Conservation (phyloP, 1,140 invertebrate genomes). For the Diachasmimorpha longicaudata region DNA sequence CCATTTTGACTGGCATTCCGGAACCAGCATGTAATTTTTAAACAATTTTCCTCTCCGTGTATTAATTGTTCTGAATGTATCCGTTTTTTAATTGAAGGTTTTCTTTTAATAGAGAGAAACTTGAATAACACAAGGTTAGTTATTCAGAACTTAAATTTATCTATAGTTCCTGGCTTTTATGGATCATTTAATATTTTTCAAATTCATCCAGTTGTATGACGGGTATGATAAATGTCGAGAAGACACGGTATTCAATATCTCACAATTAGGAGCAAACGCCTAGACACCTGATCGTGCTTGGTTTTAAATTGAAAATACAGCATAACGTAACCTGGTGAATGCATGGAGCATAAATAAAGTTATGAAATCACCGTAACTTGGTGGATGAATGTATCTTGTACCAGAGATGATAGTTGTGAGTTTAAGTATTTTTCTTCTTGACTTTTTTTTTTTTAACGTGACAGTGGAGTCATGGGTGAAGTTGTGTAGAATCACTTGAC, state of each 20-base stretch:
- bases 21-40: too few species aligned
- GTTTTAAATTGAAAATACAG: conserved; percentile 18
- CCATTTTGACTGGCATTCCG: too few species aligned
- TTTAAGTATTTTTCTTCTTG: not conserved
- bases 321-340: conserved; percentile 7
- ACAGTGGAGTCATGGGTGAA: conserved; percentile 1
- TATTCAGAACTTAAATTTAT: not conserved
- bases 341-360: conserved; percentile 21
- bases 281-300: conserved; percentile 19
- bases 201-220: not conserved
- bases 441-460: not conserved
- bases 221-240: conserved; percentile 17
- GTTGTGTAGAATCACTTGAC: conserved; percentile 20
- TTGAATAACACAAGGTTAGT: too few species aligned
- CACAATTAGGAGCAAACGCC: conserved; percentile 26
- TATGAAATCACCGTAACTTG: conserved; percentile 28
- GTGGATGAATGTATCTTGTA: not conserved
- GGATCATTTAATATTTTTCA: too few species aligned
- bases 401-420: not conserved
- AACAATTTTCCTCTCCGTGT: too few species aligned
- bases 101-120: too few species aligned
- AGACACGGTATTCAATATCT: conserved; percentile 26
- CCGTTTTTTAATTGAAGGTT: too few species aligned
- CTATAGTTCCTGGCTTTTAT: too few species aligned
- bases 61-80: too few species aligned